phyloP scores from a whole-genome alignment of 2,113 vertebrate genomes.

The Stegastes partitus region DNA sequence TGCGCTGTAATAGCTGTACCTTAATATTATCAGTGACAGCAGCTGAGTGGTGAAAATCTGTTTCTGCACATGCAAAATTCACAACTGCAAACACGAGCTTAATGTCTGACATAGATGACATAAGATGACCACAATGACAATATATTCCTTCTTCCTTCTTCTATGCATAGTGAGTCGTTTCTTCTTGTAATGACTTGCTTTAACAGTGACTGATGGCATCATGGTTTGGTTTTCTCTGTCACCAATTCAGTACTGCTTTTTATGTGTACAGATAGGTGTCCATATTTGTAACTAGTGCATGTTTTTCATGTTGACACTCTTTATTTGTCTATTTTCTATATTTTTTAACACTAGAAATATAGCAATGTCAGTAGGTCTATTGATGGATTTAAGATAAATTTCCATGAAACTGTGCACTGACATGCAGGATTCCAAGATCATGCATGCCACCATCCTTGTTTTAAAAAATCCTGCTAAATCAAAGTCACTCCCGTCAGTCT shows the following conservation, averaged over 20 bases:
- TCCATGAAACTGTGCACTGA: neutral
- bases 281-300: neutral
- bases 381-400: neutral
- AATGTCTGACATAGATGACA: too few species aligned
- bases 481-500: neutral
- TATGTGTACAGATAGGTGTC: neutral
- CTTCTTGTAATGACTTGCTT: constrained; percentile 14
- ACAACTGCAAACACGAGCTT: too few species aligned
- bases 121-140: neutral
- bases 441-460: too few species aligned
- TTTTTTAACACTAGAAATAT: neutral
- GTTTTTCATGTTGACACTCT: neutral
- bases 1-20: neutral
- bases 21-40: too few species aligned
- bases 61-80: too few species aligned
- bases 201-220: neutral
- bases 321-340: neutral
- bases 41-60: too few species aligned
- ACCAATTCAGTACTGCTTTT: neutral
- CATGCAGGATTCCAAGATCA: neutral
- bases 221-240: neutral
- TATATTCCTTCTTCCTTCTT: neutral
- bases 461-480: neutral
- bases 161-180: neutral
- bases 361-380: accelerated